Evolutionary conservation across 2,113 vertebrate genomes (phyloP), one percentile per base, ranked within the genome.

Genomic region (Pavo muticus): DNA sequence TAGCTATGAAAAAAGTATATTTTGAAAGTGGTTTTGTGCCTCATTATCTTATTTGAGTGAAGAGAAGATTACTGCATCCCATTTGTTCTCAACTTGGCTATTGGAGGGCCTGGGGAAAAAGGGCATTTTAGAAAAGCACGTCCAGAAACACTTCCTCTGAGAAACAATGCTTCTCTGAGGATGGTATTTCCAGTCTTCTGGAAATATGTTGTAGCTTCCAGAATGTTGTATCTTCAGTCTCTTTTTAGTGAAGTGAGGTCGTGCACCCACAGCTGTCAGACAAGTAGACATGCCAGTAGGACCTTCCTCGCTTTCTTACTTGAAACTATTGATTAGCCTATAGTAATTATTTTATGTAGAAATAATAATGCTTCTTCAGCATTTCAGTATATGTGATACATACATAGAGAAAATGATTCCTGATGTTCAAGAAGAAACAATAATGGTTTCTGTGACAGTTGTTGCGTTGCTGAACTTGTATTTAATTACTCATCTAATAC

Each of bases 391-490:
- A 42, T 42, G 45, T 57, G 44, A 61, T 72, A 87, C 88, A 70
- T 75, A 76, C 25, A 47, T 37, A 37, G 37, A 37, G 23, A 14
- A 89, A 78, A 40, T 29, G 68, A 92, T 92, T 90, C 48, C 14
- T 84, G 61, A 15, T 93, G 44, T 84, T 92, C 48, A 90, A 42
- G 39, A 47, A 80, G 78, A 84, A 93, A 87, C 80, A 93, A 65
- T 85, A 84, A 83, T 72, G 52, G 57, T 91, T 86, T 94, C 69
- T 27, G 20, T 90, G 90, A 84, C 73, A 79, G 81, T 70, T 72
- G 44, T 45, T 69, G 54, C 54, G 67, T 95, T 84, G 84, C 84
- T 52, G 47, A 93, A 87, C 80, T 94, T 78, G 23, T 93, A 76
- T 80, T 93, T 93, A 91, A 87, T 97, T 91, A 79, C 74, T 92